Evolutionary conservation across 2,888 invertebrate species (phyloP), one percentile per base, ranked within the genome.

Genomic region (Machimus atricapillus): DNA sequence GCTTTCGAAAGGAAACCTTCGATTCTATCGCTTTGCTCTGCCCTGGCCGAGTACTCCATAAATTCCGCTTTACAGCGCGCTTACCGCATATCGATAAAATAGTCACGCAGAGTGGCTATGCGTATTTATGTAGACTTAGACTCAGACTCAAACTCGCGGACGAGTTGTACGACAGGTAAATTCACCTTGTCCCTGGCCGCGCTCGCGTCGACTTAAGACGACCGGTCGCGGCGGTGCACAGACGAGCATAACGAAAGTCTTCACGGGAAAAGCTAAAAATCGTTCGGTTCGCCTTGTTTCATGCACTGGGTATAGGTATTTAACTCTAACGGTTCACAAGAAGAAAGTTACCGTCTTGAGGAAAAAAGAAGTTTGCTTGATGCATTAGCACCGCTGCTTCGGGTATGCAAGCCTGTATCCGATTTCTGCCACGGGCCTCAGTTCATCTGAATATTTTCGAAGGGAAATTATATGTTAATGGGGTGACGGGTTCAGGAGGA

Each of bases 341-440:
- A 74, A 74, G 85, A 85, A 74, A 85, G 73, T 74, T 74, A n/a
- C 40, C 23, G 14, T 23, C 27, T 85, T 40, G 40, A 74, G 74
- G 66, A 66, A 66, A 66, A 66, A 66, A 46, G 19, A 85, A 31
- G 85, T 46, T 85, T 74, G 37, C 34, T 85, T 43, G 34, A 74
- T 85, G 85, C 85, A 74, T 85, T 85, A 85, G 74, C 85, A 46
- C 66, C 43, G 56, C n/a, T 31, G 37, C n/a, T n/a, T n/a, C 31
- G 52, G 27, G 79, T 1, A 79, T 43, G 16, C 46, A 79, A 7
- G 31, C 19, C 78, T 23, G 79, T 52, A 52, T 79, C 79, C 31
- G 52, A 27, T 79, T 79, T 79, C 52, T 56, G 31, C 52, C 16
- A 79, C n/a, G 8, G 23, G 27, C 23, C 19, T 2, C 14, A 56